Evolutionary conservation across 2,797 vertebrate genomes (phyloP).

Genomic region (Prionace glauca): DNA sequence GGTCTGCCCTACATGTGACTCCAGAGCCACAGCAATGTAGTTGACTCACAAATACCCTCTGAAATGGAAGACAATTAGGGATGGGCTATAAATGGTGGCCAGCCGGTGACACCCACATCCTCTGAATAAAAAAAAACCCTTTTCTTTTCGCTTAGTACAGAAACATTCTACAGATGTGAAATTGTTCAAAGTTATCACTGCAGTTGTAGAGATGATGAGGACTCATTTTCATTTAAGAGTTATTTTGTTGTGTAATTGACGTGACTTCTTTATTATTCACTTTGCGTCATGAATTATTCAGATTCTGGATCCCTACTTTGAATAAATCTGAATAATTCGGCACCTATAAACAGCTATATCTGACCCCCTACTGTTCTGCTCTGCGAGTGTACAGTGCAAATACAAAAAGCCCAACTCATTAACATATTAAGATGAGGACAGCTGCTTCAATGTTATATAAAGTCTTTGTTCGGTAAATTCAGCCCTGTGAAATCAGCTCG

Average conservation of each 20-base stretch:
- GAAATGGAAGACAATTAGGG: no score
- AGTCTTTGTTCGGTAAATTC: not conserved
- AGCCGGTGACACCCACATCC: no score
- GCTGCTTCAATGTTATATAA: not conserved
- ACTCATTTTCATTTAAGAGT: constrained; percentile 27
- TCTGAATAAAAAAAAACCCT: no score
- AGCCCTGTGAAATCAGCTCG: not conserved
- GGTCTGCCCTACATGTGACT: no score
- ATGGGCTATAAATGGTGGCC: no score
- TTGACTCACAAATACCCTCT: no score
- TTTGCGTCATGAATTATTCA: constrained; percentile 28
- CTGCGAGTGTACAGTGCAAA: not conserved
- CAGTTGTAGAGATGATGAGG: not conserved
- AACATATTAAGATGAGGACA: constrained; percentile 23
- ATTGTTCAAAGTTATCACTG: not conserved
- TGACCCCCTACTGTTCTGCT: not conserved
- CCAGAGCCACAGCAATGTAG: no score
- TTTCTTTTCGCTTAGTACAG: not conserved
- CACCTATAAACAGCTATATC: not conserved
- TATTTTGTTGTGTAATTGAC: constrained; percentile 31
- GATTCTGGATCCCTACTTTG: not conserved
- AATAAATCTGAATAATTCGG: constrained; percentile 36
- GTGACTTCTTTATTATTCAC: constrained; percentile 23
- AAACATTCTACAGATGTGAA: not conserved
- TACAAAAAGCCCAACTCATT: not conserved